Conservation (phyloP, 2,113 vertebrate species). For the Pelecanoides urinatrix region DNA sequence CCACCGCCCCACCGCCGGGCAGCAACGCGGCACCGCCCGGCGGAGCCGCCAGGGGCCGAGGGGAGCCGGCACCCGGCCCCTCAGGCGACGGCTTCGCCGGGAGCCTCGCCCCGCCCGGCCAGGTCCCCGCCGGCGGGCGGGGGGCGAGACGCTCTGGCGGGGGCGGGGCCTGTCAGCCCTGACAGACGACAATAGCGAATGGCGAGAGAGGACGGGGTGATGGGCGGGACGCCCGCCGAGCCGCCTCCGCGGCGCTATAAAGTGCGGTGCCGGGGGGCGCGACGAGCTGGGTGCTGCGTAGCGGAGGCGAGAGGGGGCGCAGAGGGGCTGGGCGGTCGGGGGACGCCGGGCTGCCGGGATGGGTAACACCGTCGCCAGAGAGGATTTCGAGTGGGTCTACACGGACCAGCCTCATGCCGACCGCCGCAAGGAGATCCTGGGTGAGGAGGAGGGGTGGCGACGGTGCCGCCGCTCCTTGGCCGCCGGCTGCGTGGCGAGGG, state of each 20-base stretch:
- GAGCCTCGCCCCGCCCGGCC: background rate
- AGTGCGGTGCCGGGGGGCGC: rapidly evolving
- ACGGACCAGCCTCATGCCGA: constrained; percentile 92
- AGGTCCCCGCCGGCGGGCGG: background rate
- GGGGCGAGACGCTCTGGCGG: too few relatives aligned
- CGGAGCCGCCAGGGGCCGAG: too few relatives aligned
- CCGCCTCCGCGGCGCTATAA: background rate
- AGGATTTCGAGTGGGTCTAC: constrained; percentile 95
- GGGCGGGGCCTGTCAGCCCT: background rate
- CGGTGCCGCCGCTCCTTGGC: background rate
- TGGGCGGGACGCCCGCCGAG: background rate
- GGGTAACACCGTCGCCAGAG: constrained; percentile 85
- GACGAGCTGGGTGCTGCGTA: rapidly evolving
- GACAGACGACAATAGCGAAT: background rate
- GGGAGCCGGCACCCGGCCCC: background rate
- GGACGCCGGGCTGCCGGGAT: constrained; percentile 48
- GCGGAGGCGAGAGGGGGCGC: rapidly evolving
- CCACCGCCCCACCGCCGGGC: too few relatives aligned
- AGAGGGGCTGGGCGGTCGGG: rapidly evolving
- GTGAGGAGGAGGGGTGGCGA: constrained; percentile 34
- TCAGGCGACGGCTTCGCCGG: background rate
- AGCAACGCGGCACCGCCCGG: background rate
- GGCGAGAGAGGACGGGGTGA: background rate
- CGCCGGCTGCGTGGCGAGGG: background rate
- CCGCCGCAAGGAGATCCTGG: constrained; percentile 86